Evolutionary conservation across 1,140 invertebrate genomes (phyloP).

Genomic region (Ylistrum balloti): DNA sequence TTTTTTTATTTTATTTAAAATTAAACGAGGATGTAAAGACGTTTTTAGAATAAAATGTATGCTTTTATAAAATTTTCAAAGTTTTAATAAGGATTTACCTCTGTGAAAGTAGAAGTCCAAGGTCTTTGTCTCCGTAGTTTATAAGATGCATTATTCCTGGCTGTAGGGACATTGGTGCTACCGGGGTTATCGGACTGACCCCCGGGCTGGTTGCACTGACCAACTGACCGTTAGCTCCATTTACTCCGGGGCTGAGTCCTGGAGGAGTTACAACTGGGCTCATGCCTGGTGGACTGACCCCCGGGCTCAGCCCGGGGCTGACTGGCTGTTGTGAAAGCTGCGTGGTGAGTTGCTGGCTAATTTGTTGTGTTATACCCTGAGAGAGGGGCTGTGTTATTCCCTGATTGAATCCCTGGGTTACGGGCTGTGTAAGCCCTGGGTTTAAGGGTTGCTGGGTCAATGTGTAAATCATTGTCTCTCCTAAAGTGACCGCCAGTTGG

Average conservation of each 20-base stretch:
- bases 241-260: neutral
- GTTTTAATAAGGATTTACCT: conserved; percentile 60
- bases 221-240: conserved; percentile 8
- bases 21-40: neutral
- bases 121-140: conserved; percentile 71
- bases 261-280: neutral
- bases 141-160: conserved; percentile 69
- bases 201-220: conserved; percentile 40
- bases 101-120: conserved; percentile 69
- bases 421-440: conserved; percentile 45
- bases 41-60: neutral
- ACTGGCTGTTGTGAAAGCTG: neutral
- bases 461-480: conserved; percentile 57
- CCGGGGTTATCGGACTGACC: conserved; percentile 56
- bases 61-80: neutral
- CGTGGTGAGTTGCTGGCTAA: neutral
- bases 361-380: neutral
- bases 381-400: conserved; percentile 34
- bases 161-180: conserved; percentile 59
- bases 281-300: conserved; percentile 47
- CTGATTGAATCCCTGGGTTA: conserved; percentile 48
- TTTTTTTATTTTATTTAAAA: neutral
- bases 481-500: conserved; percentile 51
- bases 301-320: conserved; percentile 55
- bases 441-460: conserved; percentile 51